A percentile compares a stretch with the other conserved stretches of the same genome.
These are phyloP conservation scores for Montipora sp. DNA, from an alignment of 64 coral and sea anemone species.

Conservation along the genomic window DNA sequence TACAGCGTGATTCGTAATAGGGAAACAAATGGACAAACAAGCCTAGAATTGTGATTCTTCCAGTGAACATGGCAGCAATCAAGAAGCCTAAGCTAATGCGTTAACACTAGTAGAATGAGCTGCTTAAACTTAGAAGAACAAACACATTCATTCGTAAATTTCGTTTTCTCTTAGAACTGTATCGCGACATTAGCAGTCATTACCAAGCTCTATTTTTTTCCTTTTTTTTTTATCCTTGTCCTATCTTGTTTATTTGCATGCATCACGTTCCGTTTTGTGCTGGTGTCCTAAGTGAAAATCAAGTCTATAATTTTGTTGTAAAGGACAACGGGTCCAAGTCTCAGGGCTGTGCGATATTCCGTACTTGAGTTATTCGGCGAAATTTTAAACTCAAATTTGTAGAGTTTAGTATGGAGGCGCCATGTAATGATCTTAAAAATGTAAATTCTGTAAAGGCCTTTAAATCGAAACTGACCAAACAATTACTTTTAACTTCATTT, in stretches of 20 bases:
- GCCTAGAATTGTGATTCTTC: neutral
- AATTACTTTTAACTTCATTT: too few relatives aligned
- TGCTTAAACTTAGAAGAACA: conserved; percentile 7
- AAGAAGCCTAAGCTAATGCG: conserved; percentile 15
- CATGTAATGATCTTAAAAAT: too few relatives aligned
- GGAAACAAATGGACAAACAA: too few relatives aligned
- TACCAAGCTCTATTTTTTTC: neutral
- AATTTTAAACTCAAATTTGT: too few relatives aligned
- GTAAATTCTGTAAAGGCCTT: too few relatives aligned
- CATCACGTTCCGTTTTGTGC: neutral
- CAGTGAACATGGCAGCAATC: neutral
- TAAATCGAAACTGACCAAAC: too few relatives aligned
- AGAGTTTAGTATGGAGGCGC: too few relatives aligned
- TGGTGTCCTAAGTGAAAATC: conserved; percentile 4
- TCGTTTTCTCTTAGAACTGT: conserved; percentile 2
- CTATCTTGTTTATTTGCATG: conserved; percentile 3
- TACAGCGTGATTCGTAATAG: too few relatives aligned
- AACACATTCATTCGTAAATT: conserved; percentile 12
- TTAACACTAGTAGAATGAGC: conserved; percentile 13
- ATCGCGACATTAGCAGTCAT: conserved; percentile 10
- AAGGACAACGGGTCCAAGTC: too few relatives aligned
- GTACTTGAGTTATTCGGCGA: too few relatives aligned
- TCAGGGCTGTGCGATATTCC: too few relatives aligned
- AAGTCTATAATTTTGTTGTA: neutral
- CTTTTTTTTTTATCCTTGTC: conserved; percentile 1